Base-by-base conservation (phyloP, 2,113 vertebrate species). In the Solea senegalensis region DNA sequence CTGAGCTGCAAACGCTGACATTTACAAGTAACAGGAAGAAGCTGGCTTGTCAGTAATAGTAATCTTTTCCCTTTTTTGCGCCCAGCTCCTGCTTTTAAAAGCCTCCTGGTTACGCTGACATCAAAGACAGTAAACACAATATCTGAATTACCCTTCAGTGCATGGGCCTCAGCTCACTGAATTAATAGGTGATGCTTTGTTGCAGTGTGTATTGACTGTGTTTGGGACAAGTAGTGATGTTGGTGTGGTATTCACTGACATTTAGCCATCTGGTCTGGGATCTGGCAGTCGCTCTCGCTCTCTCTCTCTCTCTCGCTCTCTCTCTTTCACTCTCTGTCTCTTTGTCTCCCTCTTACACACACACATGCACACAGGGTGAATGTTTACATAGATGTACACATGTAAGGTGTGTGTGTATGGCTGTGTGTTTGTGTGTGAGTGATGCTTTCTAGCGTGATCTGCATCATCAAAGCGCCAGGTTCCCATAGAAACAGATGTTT, bases 201-300 rank as follows among this genome's bases (percentile, higher is more conserved):
- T 71, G 51, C 63, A 49, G 34, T 40, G 57, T 74, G 72, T 57
- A 54, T 45, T 55, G 58, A 11, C 64, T 81, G 71, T 78, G 74
- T 72, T 63, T 56, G 72, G 54, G 65, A 85, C 81, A 72, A 69
- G 46, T 66, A 78, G 79, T 86, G 79, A 70, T 72, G 81, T 61
- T 75, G 65, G 72, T 84, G 78, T 85, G 82, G 81, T 78, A 84
- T 88, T 89, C 80, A 90, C 70, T 91, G 90, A 91, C 90, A 91
- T 91, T 91, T 91, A 86, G 66, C 86, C 83, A 90, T 89, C 86
- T 91, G 83, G 65, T 77, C 69, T 40, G 70, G 78, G 84, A 82
- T 87, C 78, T 75, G 74, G 79, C 70, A 67, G 69, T 58, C 55
- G 41, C 67, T 21, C 65, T 21, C 48, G 13, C 16, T 51, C 14